Percentiles rank a stretch among this genome's conserved stretches.
phyloP scores from a whole-genome alignment of 2,888 invertebrate genomes.

The Stenolophus ochropezus region DNA sequence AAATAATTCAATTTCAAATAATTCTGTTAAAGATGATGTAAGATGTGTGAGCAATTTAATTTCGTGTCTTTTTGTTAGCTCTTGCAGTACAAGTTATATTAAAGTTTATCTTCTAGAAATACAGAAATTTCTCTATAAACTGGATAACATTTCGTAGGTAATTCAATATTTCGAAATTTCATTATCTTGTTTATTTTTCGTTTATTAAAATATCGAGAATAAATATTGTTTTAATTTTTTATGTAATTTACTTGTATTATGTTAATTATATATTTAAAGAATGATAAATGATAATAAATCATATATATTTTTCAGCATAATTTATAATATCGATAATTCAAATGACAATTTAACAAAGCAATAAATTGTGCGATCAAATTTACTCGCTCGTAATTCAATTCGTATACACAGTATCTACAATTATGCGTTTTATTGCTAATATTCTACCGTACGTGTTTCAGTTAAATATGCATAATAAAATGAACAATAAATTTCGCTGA shows the following conservation, averaged over 20 bases:
- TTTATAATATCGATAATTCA: conserved; percentile 1
- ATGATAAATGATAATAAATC: too few species aligned
- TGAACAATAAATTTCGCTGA: conserved; percentile 22
- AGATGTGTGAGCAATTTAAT: not conserved
- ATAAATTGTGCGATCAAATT: not conserved
- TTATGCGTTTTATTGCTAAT: conserved; percentile 20
- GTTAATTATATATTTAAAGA: too few species aligned
- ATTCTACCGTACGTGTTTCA: conserved; percentile 14
- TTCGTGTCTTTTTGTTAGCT: not conserved
- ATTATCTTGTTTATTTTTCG: too few species aligned
- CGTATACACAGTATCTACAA: not conserved
- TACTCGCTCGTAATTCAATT: not conserved
- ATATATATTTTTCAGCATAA: not conserved
- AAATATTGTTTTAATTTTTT: too few species aligned
- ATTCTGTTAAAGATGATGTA: not conserved
- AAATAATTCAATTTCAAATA: not conserved
- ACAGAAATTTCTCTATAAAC: too few species aligned
- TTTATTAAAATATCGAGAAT: too few species aligned
- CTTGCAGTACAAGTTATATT: too few species aligned
- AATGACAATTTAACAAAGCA: conserved; percentile 7
- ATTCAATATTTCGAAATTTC: too few species aligned
- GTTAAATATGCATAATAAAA: conserved; percentile 39
- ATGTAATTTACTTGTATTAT: too few species aligned
- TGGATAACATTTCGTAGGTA: too few species aligned
- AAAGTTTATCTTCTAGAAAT: too few species aligned